Conservation (phyloP, 2,888 invertebrate species). For the Drosophila anceps region DNA sequence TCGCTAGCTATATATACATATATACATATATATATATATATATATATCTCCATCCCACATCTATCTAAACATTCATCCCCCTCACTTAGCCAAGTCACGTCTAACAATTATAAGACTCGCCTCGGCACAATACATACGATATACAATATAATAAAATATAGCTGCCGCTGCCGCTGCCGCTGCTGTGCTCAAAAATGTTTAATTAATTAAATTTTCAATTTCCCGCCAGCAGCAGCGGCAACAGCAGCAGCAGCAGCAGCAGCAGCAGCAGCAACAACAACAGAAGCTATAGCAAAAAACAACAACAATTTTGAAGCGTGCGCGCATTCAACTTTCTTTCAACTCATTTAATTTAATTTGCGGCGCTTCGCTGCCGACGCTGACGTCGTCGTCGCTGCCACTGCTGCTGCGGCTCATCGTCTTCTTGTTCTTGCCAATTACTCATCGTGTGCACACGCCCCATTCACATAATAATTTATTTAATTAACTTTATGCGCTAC, state of each 20-base stretch:
- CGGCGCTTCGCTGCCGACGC: conserved; percentile 67
- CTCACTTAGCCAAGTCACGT: conserved; percentile 19
- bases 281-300: conserved; percentile 17
- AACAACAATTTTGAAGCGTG: conserved; percentile 68
- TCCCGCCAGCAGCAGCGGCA: conserved; percentile 66
- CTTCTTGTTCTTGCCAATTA: conserved; percentile 76
- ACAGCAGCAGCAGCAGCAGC: conserved; percentile 30
- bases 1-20: neutral
- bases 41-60: neutral
- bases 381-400: neutral
- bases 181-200: conserved; percentile 74
- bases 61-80: neutral
- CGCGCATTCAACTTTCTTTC: conserved; percentile 81
- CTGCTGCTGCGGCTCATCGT: conserved; percentile 57
- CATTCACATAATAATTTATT: conserved; percentile 82
- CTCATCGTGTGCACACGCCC: conserved; percentile 81
- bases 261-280: conserved; percentile 26
- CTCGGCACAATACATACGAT: conserved; percentile 50
- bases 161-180: conserved; percentile 32
- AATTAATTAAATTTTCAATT: conserved; percentile 81
- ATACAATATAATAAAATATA: conserved; percentile 72
- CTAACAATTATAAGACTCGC: conserved; percentile 66
- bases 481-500: conserved; percentile 79
- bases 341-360: conserved; percentile 82
- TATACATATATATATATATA: neutral